These are phyloP conservation scores for Macaca nemestrina DNA, from an alignment of 2,113 vertebrate genomes.

Conservation along the genomic window DNA sequence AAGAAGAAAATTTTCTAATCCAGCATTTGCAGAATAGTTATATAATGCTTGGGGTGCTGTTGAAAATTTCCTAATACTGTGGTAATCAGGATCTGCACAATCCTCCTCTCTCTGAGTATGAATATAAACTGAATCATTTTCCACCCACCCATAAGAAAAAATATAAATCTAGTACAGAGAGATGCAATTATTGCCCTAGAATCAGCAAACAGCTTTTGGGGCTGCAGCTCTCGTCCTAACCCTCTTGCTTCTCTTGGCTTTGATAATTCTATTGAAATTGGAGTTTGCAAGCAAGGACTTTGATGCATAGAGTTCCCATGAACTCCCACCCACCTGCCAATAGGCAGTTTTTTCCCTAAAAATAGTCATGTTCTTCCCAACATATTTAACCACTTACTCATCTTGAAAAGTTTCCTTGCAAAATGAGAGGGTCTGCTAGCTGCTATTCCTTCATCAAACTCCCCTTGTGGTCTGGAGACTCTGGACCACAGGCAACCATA, in stretches of 20 bases:
- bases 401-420: not conserved
- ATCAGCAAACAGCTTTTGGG: not conserved
- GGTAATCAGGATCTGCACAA: not conserved
- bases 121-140: not conserved
- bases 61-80: constrained; percentile 19
- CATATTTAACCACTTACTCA: not conserved
- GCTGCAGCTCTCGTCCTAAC: not conserved
- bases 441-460: not conserved
- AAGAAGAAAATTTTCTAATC: constrained; percentile 17
- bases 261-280: not conserved
- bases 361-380: not conserved
- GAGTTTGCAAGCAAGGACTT: not conserved
- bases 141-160: not conserved
- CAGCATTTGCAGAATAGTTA: not conserved
- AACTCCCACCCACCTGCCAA: not conserved
- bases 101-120: not conserved
- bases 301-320: not conserved
- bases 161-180: not conserved
- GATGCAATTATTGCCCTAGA: not conserved
- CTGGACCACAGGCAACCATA: not conserved
- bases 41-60: not conserved
- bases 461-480: not conserved
- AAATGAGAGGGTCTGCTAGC: not conserved
- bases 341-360: not conserved
- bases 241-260: not conserved